phyloP scores from a whole-genome alignment of 2,113 vertebrate species.

The Terrapene triunguis region DNA sequence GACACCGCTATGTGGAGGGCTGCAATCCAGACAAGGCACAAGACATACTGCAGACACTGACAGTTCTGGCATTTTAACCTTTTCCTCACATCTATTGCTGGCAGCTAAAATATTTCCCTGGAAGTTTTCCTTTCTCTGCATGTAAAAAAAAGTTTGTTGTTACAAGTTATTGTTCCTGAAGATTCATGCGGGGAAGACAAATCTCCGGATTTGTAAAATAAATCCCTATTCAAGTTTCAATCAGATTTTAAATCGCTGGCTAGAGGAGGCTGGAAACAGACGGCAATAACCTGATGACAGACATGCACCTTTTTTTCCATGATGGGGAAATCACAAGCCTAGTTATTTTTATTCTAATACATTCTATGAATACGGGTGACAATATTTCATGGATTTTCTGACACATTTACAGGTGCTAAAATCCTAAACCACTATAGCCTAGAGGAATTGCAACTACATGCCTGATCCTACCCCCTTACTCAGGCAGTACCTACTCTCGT shows the following conservation, averaged over 20 bases:
- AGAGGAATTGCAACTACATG: conserved; percentile 15
- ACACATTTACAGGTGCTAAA: not conserved
- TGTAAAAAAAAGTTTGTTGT: not conserved
- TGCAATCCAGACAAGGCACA: not conserved
- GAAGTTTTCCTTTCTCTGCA: not conserved
- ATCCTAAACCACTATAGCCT: not conserved
- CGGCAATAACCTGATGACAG: not conserved
- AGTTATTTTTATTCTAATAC: not conserved
- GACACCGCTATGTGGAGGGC: not conserved
- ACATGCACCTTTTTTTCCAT: not conserved
- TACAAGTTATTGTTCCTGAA: not conserved
- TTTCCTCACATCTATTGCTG: conserved; percentile 14
- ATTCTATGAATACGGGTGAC: not conserved
- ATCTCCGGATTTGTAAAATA: conserved; percentile 18
- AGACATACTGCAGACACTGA: not conserved
- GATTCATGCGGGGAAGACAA: not conserved
- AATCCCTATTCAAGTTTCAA: conserved; percentile 37
- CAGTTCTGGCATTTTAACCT: conserved; percentile 4
- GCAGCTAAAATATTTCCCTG: conserved; percentile 19
- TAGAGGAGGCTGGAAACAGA: conserved; percentile 2
- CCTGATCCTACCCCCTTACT: conserved; percentile 58
- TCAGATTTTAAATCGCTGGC: conserved; percentile 36
- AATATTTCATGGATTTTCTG: conserved; percentile 38
- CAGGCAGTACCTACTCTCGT: not conserved
- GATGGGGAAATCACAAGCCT: not conserved